Conservation (phyloP, 2,888 invertebrate species). For the Oligia fasciuncula region DNA sequence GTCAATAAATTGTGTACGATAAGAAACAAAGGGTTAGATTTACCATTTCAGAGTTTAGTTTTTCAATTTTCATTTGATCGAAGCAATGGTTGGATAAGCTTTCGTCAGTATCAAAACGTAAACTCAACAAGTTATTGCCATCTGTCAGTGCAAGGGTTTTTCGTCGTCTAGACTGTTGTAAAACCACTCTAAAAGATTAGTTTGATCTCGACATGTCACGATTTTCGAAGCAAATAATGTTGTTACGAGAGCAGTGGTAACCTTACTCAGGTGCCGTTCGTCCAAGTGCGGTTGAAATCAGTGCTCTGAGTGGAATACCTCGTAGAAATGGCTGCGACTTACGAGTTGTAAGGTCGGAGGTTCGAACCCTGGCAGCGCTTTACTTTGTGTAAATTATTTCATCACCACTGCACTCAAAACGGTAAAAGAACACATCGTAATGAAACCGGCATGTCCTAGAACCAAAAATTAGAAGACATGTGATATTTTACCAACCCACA, state of each 20-base stretch:
- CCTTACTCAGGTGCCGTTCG: too few relatives aligned
- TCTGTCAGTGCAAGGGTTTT: conserved; percentile 1
- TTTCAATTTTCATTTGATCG: background rate
- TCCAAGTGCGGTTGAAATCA: too few relatives aligned
- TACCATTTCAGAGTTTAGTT: background rate
- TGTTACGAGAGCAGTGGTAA: background rate
- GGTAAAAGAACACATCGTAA: background rate
- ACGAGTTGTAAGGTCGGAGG: background rate
- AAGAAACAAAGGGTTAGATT: background rate
- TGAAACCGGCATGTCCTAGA: background rate
- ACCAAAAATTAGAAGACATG: background rate
- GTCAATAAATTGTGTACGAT: background rate
- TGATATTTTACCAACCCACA: background rate
- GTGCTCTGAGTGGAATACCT: too few relatives aligned
- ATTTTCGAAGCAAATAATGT: background rate
- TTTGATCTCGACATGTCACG: background rate
- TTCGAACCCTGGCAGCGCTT: background rate
- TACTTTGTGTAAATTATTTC: background rate
- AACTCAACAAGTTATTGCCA: conserved; percentile 26
- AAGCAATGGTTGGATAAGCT: conserved; percentile 8
- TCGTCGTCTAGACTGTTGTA: conserved; percentile 11
- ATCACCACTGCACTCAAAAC: background rate
- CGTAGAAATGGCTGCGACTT: background rate
- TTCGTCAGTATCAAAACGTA: background rate
- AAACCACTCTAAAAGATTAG: conserved; percentile 27